These are phyloP conservation scores for Platichthys flesus DNA, from an alignment of 2,113 vertebrate species.

Conservation along the genomic window DNA sequence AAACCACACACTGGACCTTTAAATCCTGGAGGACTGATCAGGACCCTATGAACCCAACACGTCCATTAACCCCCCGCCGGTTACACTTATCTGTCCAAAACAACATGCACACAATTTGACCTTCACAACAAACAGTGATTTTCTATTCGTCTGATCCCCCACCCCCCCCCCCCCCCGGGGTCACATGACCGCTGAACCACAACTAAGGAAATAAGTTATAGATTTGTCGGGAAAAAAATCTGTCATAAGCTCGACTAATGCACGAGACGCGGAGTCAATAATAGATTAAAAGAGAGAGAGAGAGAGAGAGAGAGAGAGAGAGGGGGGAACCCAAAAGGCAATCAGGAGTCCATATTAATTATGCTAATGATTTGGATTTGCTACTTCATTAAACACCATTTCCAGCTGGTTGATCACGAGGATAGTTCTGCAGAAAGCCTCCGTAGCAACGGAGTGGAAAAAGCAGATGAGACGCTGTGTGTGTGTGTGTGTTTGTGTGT, in stretches of 20 bases:
- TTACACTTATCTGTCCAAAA: not conserved
- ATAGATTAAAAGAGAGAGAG: conserved; percentile 27
- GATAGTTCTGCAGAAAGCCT: conserved; percentile 42
- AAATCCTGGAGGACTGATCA: too few relatives aligned
- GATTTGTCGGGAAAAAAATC: conserved; percentile 67
- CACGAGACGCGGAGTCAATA: conserved; percentile 56
- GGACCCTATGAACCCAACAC: too few relatives aligned
- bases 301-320: too few relatives aligned
- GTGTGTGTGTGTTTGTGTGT: conserved; percentile 30
- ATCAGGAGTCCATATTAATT: conserved; percentile 73
- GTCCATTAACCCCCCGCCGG: too few relatives aligned
- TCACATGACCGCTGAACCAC: conserved; percentile 36
- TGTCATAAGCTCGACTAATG: conserved; percentile 57
- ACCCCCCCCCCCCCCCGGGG: conserved; percentile 8
- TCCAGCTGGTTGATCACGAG: conserved; percentile 71
- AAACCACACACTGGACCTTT: too few relatives aligned
- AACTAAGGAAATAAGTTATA: conserved; percentile 50
- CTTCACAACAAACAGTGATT: conserved; percentile 36
- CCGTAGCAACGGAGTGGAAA: conserved; percentile 43
- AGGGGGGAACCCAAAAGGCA: conserved; percentile 60
- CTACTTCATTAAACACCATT: conserved; percentile 80
- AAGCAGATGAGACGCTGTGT: not conserved
- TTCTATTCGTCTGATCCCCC: conserved; percentile 15
- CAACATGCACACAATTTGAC: not conserved
- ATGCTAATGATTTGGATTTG: conserved; percentile 79